phyloP scores from a whole-genome alignment of 2,113 vertebrate species.

The Ellobius talpinus region DNA sequence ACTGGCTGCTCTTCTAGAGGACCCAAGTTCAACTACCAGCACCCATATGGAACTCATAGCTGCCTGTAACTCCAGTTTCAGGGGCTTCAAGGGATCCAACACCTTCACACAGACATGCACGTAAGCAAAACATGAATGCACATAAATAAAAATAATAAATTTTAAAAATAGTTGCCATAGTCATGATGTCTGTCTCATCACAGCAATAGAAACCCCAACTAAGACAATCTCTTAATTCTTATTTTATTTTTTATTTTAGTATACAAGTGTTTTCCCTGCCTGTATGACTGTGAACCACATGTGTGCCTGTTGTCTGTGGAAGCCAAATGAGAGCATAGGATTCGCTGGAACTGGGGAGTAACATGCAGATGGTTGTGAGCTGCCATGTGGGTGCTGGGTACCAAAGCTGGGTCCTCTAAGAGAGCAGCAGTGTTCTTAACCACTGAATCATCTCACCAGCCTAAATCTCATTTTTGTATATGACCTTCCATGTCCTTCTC shows the following conservation, averaged over 20 bases:
- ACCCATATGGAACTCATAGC: neutral
- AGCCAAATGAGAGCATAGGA: neutral
- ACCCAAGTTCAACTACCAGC: neutral
- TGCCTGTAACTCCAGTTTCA: neutral
- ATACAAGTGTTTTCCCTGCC: neutral
- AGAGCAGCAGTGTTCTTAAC: neutral
- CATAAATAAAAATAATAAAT: neutral
- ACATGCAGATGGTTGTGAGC: neutral
- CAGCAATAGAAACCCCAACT: neutral
- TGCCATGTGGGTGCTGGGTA: neutral
- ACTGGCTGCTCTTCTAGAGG: neutral
- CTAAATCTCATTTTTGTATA: neutral
- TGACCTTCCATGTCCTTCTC: neutral
- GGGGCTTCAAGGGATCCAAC: neutral
- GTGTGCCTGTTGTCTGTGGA: neutral
- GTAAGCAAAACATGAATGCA: neutral
- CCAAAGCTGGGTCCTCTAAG: neutral
- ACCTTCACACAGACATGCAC: neutral
- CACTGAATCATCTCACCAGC: neutral
- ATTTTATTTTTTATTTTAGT: neutral
- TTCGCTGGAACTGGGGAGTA: too few species aligned
- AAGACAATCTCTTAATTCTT: neutral
- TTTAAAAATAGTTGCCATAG: neutral
- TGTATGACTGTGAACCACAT: neutral
- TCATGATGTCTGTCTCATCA: neutral